A percentile compares a stretch with the other conserved stretches of the same genome.
Evolutionary conservation across 2,797 vertebrate species (phyloP).

Genomic region (Ateles fusciceps): DNA sequence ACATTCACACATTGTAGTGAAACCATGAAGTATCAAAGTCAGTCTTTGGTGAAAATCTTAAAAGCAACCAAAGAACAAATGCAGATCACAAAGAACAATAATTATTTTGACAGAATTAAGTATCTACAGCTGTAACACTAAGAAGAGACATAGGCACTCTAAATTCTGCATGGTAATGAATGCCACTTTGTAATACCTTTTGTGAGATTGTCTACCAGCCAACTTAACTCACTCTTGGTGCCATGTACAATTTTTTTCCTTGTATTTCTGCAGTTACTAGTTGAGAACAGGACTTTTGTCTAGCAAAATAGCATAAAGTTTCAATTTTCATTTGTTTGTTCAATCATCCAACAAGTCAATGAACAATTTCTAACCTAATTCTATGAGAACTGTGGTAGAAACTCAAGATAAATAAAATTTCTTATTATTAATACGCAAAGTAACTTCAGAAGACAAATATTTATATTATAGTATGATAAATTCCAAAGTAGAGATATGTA

Average conservation of each 20-base stretch:
- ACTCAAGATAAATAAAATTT: neutral
- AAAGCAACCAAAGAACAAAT: neutral
- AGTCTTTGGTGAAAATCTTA: slow-evolving; percentile 1
- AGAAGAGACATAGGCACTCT: neutral
- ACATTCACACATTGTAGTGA: neutral
- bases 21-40: neutral
- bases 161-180: neutral
- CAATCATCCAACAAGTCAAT: neutral
- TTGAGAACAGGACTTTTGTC: neutral
- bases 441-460: neutral
- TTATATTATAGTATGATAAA: neutral
- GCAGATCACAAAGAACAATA: neutral
- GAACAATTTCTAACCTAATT: neutral
- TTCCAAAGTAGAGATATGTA: neutral
- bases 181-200: neutral
- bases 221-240: neutral
- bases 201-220: neutral
- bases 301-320: neutral
- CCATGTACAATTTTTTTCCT: neutral
- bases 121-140: neutral
- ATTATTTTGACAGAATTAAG: neutral
- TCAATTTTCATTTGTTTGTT: neutral
- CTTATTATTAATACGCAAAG: neutral
- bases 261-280: neutral
- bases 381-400: neutral